Percentiles rank a stretch among this genome's conserved stretches.
These are phyloP conservation scores for Paramormyrops hopkinsi DNA, from an alignment of 2,797 vertebrate species.

Conservation along the genomic window DNA sequence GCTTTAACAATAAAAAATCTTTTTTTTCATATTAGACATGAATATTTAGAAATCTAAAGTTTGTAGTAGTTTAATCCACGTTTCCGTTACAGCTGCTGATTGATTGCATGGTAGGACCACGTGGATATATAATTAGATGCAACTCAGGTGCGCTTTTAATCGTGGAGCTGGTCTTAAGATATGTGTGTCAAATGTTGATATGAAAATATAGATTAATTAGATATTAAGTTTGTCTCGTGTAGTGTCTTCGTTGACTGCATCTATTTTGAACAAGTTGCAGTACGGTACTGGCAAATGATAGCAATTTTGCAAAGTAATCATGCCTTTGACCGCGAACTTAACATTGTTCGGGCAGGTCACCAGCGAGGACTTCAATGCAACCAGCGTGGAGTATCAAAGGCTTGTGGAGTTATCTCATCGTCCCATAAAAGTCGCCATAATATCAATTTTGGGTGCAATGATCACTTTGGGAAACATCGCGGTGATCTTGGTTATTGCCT, in stretches of 20 bases:
- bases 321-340: slow-evolving; percentile 37
- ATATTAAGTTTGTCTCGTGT: neutral
- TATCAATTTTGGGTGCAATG: slow-evolving; percentile 63
- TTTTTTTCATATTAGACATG: neutral
- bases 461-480: slow-evolving; percentile 70
- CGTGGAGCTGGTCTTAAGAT: neutral
- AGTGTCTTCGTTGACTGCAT: neutral
- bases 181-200: neutral
- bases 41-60: neutral
- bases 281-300: slow-evolving; percentile 11
- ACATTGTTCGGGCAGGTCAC: slow-evolving; percentile 20
- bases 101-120: neutral
- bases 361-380: slow-evolving; percentile 35
- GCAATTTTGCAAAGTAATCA: slow-evolving; percentile 28
- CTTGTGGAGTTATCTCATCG: slow-evolving; percentile 50
- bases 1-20: neutral
- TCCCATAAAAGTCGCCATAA: slow-evolving; percentile 62
- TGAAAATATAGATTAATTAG: neutral
- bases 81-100: neutral
- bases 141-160: neutral
- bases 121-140: slow-evolving; percentile 5
- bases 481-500: slow-evolving; percentile 68
- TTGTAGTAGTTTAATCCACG: neutral
- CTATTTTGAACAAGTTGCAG: neutral
- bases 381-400: slow-evolving; percentile 35